Base-by-base conservation (phyloP, 1,140 invertebrate genomes). In the Melipona quadrifasciata region DNA sequence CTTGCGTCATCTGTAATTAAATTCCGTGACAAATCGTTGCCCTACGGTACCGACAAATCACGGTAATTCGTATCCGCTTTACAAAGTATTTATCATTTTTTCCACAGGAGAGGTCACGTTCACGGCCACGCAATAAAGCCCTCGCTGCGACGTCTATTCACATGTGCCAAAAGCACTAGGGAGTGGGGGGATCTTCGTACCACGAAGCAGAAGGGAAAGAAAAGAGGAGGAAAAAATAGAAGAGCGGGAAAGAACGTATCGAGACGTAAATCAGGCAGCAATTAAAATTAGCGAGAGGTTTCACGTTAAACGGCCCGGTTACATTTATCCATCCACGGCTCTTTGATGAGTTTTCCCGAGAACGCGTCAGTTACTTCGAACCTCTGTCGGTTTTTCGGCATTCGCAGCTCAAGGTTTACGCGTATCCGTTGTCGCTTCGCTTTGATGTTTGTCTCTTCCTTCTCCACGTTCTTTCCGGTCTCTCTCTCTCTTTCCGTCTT, bases 221-320 rank as follows among this genome's bases (percentile, higher is more conserved):
- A 68, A 31, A 47, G 39, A 47, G 39, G 8, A 8, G 39, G 39
- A 10, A 58, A 16, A 53, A 64, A 19, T 70, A 64, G 27, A 64
- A 27, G 53, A 77, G 34, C 14, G 31, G 76, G 34, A 24, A 78
- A 47, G 61, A 71, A 81, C 78, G 68, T 80, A 90, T 86, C 80
- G 80, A 91, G 83, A 88, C 89, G 88, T 95, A 94, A 94, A 94
- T 94, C 91, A 94, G 86, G 74, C 68, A 81, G 89, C 91, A 94
- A 95, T 94, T 94, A 94, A 94, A 95, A 94, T 94, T 94, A 94
- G 93, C 93, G 89, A 93, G 81, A 89, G 91, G 86, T 94, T 61
- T 94, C 93, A 85, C 91, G 92, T 91, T 95, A 95, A 94, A 94
- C 92, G 93, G 91, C 87, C 31, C 88, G 91, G 92, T 94, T 94